phyloP scores from a whole-genome alignment of 2,113 vertebrate species.

The Gymnarchus niloticus region DNA sequence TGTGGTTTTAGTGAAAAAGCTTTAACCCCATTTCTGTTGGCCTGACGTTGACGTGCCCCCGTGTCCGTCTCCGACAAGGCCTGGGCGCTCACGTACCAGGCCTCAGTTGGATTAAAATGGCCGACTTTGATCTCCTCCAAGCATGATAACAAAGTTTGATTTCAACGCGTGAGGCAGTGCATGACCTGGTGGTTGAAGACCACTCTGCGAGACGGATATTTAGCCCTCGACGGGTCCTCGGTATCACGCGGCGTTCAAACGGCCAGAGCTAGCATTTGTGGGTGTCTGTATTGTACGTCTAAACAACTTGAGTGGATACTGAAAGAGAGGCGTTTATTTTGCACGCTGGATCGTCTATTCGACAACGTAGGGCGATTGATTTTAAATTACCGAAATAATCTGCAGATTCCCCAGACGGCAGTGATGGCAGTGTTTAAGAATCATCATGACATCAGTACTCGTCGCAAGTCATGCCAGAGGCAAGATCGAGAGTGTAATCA shows the following conservation, averaged over 20 bases:
- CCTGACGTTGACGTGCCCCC: too few species aligned
- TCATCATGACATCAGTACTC: neutral
- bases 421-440: neutral
- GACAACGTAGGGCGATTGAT: neutral
- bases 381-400: neutral
- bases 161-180: slow-evolving; percentile 43
- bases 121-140: slow-evolving; percentile 53
- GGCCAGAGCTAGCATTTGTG: neutral
- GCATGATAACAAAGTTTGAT: slow-evolving; percentile 40
- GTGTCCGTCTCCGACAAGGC: slow-evolving; percentile 49
- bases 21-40: slow-evolving; percentile 43
- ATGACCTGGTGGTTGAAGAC: slow-evolving; percentile 36
- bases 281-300: neutral
- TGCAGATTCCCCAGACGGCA: neutral
- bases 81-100: slow-evolving; percentile 49
- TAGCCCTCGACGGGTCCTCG: neutral
- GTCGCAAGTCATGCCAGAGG: neutral
- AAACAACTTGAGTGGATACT: neutral
- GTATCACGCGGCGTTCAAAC: neutral
- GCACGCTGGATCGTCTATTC: neutral
- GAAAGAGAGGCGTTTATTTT: neutral
- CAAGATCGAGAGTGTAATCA: neutral
- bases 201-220: slow-evolving; percentile 3
- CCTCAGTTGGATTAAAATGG: slow-evolving; percentile 49
- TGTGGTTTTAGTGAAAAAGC: slow-evolving; percentile 42